Percentiles rank a stretch among this genome's conserved stretches.
Conservation (phyloP, 2,797 vertebrate genomes). For the Sus cebifrons region DNA sequence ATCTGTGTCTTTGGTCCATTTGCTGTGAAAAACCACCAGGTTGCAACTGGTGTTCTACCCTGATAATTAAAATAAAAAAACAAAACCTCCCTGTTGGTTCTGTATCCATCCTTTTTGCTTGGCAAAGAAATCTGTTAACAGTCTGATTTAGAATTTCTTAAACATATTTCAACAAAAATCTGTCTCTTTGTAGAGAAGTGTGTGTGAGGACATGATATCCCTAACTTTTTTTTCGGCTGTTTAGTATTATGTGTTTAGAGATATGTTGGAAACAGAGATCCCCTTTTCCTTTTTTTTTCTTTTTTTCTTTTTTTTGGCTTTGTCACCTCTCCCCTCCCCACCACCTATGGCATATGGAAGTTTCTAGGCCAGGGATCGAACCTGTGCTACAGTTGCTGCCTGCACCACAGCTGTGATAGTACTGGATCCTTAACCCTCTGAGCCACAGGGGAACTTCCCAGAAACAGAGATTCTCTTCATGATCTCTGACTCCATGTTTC, state of each 20-base stretch:
- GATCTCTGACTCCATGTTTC: neutral
- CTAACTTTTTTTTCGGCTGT: neutral
- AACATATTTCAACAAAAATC: conserved; percentile 59
- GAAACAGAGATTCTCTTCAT: neutral
- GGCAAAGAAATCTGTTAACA: conserved; percentile 13
- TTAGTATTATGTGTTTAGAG: neutral
- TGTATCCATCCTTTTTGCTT: conserved; percentile 29
- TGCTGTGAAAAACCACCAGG: conserved; percentile 9
- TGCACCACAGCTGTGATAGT: too few relatives aligned
- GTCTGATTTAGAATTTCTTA: conserved; percentile 51
- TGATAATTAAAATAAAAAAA: conserved; percentile 51
- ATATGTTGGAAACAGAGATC: neutral
- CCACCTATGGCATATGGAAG: too few relatives aligned
- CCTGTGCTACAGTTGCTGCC: too few relatives aligned
- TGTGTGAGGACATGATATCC: neutral
- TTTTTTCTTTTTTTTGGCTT: too few relatives aligned
- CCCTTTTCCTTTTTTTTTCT: neutral
- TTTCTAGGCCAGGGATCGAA: too few relatives aligned
- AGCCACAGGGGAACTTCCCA: too few relatives aligned
- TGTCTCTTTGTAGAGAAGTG: neutral
- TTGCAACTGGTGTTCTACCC: neutral
- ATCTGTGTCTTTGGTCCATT: conserved; percentile 37
- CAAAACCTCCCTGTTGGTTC: neutral
- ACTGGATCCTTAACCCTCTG: too few relatives aligned
- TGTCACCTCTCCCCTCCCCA: too few relatives aligned